Conservation (phyloP, 2,113 vertebrate species). For the Neotoma lepida region DNA sequence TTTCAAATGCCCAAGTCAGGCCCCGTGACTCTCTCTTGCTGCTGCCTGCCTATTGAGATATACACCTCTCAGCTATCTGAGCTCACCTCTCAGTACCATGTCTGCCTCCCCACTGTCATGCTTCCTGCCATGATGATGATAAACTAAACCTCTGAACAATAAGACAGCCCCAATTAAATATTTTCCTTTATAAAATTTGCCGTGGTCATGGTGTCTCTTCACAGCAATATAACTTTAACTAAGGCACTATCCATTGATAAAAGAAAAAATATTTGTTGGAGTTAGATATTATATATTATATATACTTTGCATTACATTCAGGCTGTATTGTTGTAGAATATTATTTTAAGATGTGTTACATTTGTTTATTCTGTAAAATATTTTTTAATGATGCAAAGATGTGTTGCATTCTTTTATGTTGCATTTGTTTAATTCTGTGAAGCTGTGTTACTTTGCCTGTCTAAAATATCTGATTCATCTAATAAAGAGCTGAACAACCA, state of each 20-base stretch:
- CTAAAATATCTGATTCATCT: no score
- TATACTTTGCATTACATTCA: background rate
- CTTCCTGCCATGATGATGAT: background rate
- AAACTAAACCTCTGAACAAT: background rate
- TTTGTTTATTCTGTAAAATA: no score
- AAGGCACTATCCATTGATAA: background rate
- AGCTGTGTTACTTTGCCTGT: no score
- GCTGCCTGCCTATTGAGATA: background rate
- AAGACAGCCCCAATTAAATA: background rate
- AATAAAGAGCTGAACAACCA: no score
- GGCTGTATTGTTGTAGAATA: no score
- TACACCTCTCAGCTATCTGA: background rate
- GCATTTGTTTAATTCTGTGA: no score
- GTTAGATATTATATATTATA: background rate
- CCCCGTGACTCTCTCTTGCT: background rate
- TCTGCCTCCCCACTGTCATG: background rate
- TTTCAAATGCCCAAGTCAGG: background rate
- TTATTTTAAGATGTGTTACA: no score
- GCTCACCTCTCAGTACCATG: background rate
- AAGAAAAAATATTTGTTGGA: conserved; percentile 31
- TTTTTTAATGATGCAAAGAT: no score
- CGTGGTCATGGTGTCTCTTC: background rate
- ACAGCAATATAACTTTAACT: background rate
- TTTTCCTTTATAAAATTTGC: background rate
- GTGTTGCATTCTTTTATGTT: no score